These are phyloP conservation scores for Colinus virginianus DNA, from an alignment of 2,113 vertebrate genomes.

Conservation along the genomic window DNA sequence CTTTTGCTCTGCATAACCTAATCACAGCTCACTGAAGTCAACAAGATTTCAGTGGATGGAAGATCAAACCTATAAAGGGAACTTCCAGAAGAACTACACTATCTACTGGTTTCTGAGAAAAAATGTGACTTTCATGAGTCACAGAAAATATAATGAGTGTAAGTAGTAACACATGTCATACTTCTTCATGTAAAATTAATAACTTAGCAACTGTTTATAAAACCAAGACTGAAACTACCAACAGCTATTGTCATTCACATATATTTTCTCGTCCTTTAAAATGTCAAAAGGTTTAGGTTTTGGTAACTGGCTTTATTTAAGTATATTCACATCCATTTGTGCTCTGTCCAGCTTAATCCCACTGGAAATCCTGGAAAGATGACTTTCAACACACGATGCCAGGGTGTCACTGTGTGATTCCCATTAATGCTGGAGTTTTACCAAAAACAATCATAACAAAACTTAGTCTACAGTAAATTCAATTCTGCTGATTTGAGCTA, in stretches of 20 bases:
- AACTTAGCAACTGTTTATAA: conserved; percentile 13
- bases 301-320: not conserved
- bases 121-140: conserved; percentile 28
- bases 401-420: not conserved
- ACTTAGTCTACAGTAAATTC: conserved; percentile 6
- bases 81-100: conserved; percentile 5
- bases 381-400: not conserved
- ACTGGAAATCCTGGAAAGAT: not conserved
- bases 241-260: not conserved
- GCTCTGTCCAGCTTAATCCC: not conserved
- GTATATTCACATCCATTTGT: not conserved
- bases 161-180: conserved; percentile 52
- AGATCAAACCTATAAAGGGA: not conserved
- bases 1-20: not conserved
- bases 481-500: not conserved
- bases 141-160: not conserved
- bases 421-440: not conserved
- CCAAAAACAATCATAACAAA: not conserved
- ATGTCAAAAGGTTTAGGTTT: not conserved
- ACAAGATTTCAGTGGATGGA: not conserved
- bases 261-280: not conserved
- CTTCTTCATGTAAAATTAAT: conserved; percentile 10
- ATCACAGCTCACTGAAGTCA: not conserved
- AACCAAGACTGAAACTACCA: conserved; percentile 32
- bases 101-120: conserved; percentile 22